Evolutionary conservation across 2,888 invertebrate genomes (phyloP), one percentile per base, ranked within the genome.

Genomic region (Tetramorium bicarinatum): DNA sequence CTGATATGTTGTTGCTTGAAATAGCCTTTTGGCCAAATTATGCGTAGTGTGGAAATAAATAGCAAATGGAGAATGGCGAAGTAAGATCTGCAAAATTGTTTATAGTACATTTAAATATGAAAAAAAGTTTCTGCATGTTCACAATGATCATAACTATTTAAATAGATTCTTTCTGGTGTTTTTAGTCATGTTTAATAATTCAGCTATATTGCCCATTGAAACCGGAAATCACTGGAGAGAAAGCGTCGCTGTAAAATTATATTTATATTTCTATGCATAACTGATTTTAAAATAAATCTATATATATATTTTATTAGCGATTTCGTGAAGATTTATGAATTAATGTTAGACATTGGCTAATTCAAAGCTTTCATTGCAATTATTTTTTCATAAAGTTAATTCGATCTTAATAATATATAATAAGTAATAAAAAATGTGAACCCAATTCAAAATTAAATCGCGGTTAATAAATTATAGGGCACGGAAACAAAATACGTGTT

Each of bases 11-110:
- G 47, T 76, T 82, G 21, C 59, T 29, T 61, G 29, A 77, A 77
- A 82, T 76, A 61, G 54, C 13, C 64, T 64, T 81, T 52, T 49
- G 47, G 44, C 38, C 69, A 38, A 80, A 80, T 66, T 79, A 69
- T 71, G 79, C 41, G n/a, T 21, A 11, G 21, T 59, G 29, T 80
- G 21, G 59, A 47, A 69, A 61, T 67, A 67, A 79, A 47, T 61
- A 8, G 47, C 67, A 3, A 47, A 34, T 34, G 15, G 21, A 59
- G 47, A 25, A 15, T 29, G 21, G 0, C 44, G 15, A 11, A 21
- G 2, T 44, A 47, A 54, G 13, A 61, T 41, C 13, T 1, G 2
- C 1, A 52, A 66, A 41, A 25, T 64, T 54, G 13, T 34, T 52
- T 18, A 38, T 21, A 59, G 25, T 47, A 11, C 6, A 59, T 59